phyloP scores from a whole-genome alignment of 2,113 vertebrate genomes.

The Apistogramma diplotaenia region DNA sequence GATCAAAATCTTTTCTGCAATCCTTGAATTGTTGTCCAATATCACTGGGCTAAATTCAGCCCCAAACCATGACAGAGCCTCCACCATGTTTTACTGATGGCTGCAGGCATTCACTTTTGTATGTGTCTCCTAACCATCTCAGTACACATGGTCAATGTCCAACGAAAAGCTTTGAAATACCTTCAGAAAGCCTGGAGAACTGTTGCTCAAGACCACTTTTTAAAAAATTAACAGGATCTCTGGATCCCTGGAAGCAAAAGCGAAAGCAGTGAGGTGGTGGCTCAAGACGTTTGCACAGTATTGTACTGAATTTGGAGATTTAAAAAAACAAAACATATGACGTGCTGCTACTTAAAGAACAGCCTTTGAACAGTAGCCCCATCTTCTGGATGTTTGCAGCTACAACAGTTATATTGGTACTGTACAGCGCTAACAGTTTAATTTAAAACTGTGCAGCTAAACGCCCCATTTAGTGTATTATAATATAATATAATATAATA shows the following conservation, averaged over 20 bases:
- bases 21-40: too few relatives aligned
- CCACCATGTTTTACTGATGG: neutral
- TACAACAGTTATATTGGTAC: neutral
- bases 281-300: neutral
- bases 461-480: neutral
- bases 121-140: neutral
- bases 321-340: too few relatives aligned
- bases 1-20: too few relatives aligned
- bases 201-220: neutral
- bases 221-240: neutral
- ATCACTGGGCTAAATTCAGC: too few relatives aligned
- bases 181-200: too few relatives aligned
- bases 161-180: too few relatives aligned
- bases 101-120: neutral
- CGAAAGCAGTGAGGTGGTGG: too few relatives aligned
- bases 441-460: neutral
- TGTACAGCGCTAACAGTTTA: neutral
- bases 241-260: neutral
- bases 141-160: too few relatives aligned
- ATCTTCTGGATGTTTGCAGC: slow-evolving; percentile 48
- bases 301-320: neutral
- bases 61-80: neutral
- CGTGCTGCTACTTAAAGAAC: neutral
- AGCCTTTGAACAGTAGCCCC: slow-evolving; percentile 6
- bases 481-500: neutral